Base-by-base conservation (phyloP, 2,797 vertebrate genomes). In the Oreochromis mossambicus region DNA sequence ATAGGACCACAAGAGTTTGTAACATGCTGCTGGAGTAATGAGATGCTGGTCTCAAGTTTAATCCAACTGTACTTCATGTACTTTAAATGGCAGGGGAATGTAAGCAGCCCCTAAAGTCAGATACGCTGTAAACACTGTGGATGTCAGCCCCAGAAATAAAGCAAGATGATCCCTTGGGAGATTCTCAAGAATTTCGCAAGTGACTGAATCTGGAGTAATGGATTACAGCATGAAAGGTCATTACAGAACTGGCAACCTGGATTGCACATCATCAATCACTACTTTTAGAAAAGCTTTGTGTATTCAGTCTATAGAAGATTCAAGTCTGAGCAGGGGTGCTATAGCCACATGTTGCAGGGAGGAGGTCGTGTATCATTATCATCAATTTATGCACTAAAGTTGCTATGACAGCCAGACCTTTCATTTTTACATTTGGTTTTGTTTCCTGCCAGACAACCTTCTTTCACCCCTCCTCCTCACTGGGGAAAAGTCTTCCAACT, bases 391-490 rank as follows among this genome's bases (percentile, higher is more conserved):
- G 78, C 54, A 43, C 66, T 80, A 48, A 83, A 50, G 73, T 15
- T 73, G 63, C 84, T 85, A 66, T 52, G 21, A 79, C 78, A 73
- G 77, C 81, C 48, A 80, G 48, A 55, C 70, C 54, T 13, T 52
- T 52, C 19, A n/a, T 83, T 81, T 87, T 77, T 73, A 84, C 78
- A 88, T 86, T 68, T 83, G 70, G 54, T 75, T 85, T 78, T 46
- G 51, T 83, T 83, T 82, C 50, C 73, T 52, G 76, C 34, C 73
- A 75, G 83, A 87, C 77, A 78, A 52, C n/a, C 50, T 83, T 76
- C 34, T 41, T 43, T 82, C 58, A 81, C 51, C n/a, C 26, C 46
- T 55, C 51, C 38, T 68, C 41, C 36, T 79, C 79, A 43, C 9
- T 8, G 21, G 17, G 34, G 63, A 73, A 56, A 52, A 63, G 41